Percentiles rank a stretch among this genome's conserved stretches.
Conservation (phyloP, 2,113 vertebrate genomes). For the Apodemus speciosus region DNA sequence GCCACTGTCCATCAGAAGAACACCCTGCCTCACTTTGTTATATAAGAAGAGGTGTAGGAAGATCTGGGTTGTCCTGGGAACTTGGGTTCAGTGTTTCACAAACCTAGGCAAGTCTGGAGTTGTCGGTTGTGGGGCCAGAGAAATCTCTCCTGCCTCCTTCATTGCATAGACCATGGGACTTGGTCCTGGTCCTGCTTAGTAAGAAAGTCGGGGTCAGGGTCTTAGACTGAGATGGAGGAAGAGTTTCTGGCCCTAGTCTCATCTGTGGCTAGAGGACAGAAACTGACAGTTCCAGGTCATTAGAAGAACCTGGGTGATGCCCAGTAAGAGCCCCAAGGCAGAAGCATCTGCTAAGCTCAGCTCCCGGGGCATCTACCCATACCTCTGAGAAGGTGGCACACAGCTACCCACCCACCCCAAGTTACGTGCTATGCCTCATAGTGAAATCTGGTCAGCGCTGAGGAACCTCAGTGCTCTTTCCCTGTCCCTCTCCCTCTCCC, state of each 20-base stretch:
- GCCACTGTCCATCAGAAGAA: not conserved
- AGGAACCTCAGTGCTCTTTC: not conserved
- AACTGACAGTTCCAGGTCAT: not conserved
- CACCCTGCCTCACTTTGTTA: not conserved
- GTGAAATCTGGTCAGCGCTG: not conserved
- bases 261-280: not conserved
- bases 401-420: not conserved
- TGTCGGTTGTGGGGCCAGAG: not conserved
- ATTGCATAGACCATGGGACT: not conserved
- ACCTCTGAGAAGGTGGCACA: not conserved
- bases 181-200: not conserved
- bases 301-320: not conserved
- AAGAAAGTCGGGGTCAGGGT: not conserved
- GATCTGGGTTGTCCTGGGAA: not conserved
- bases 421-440: not conserved
- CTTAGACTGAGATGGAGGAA: not conserved
- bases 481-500: no score
- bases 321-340: accelerated
- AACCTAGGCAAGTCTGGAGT: not conserved
- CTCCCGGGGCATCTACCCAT: not conserved
- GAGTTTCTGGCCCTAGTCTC: not conserved
- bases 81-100: not conserved
- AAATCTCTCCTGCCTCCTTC: not conserved
- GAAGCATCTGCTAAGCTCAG: not conserved
- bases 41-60: not conserved